Conservation (phyloP, 2,113 vertebrate genomes). For the Isurus oxyrinchus region DNA sequence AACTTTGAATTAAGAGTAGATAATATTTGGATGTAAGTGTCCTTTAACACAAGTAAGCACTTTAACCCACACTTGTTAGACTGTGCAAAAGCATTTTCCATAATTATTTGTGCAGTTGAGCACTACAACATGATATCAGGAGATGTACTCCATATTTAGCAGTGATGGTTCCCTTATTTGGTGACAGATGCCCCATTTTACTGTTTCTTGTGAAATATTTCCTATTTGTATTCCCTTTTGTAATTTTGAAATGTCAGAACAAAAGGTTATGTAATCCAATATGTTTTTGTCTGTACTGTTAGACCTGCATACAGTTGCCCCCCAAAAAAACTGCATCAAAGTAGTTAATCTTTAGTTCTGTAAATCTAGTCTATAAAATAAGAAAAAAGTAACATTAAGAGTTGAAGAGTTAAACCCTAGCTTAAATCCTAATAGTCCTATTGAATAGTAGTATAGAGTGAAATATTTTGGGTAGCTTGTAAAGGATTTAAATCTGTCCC, state of each 20-base stretch:
- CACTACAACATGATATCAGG: neutral
- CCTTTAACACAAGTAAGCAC: neutral
- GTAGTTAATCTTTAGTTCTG: neutral
- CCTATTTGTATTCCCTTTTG: neutral
- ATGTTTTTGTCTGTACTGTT: neutral
- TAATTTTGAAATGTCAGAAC: conserved; percentile 11
- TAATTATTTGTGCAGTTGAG: neutral
- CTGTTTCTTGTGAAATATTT: neutral
- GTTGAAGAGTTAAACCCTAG: conserved; percentile 13
- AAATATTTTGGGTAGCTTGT: neutral
- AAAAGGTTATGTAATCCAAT: neutral
- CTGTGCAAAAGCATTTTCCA: neutral
- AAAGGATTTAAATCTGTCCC: conserved; percentile 18
- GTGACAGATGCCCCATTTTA: neutral
- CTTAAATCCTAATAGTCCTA: conserved; percentile 7
- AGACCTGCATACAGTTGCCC: no score
- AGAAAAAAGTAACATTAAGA: neutral
- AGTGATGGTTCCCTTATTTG: neutral
- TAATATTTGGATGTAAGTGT: neutral
- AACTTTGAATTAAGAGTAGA: neutral
- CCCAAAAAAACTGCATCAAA: neutral
- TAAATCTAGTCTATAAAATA: neutral
- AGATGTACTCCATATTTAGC: neutral
- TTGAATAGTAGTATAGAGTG: neutral
- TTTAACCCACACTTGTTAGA: neutral